Conservation (phyloP, 2,797 vertebrate species). For the Microcaecilia unicolor region DNA sequence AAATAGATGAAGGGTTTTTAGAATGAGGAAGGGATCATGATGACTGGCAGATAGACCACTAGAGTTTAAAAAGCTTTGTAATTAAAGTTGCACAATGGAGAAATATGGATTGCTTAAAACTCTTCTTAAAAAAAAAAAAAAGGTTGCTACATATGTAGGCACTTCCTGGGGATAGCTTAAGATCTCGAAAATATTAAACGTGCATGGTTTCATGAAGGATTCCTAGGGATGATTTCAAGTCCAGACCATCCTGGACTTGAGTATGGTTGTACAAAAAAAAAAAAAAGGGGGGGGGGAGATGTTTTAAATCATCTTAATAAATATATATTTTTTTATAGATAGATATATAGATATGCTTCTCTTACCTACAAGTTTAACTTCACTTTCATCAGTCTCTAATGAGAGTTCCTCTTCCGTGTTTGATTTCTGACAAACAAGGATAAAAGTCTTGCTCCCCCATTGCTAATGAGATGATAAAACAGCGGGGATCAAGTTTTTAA, state of each 20-base stretch:
- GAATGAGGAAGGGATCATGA: background rate
- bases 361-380: slow-evolving; percentile 70
- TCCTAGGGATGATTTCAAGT: slow-evolving; percentile 34
- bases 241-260: slow-evolving; percentile 23
- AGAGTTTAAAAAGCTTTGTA: background rate
- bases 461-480: slow-evolving; percentile 94
- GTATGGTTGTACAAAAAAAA: slow-evolving; percentile 16
- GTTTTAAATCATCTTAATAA: slow-evolving; percentile 53
- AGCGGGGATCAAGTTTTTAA: slow-evolving; percentile 95
- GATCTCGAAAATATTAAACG: background rate
- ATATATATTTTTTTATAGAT: too few relatives aligned
- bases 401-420: slow-evolving; percentile 64
- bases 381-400: slow-evolving; percentile 71
- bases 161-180: slow-evolving; percentile 2
- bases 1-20: background rate
- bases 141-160: background rate
- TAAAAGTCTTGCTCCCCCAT: slow-evolving; percentile 78
- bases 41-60: background rate
- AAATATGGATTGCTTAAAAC: background rate
- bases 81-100: background rate
- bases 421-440: slow-evolving; percentile 82
- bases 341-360: too few relatives aligned
- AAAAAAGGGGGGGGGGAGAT: slow-evolving; percentile 19
- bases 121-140: background rate
- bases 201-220: rapidly evolving